phyloP scores from a whole-genome alignment of 2,888 invertebrate genomes.

The Machimus rusticus region DNA sequence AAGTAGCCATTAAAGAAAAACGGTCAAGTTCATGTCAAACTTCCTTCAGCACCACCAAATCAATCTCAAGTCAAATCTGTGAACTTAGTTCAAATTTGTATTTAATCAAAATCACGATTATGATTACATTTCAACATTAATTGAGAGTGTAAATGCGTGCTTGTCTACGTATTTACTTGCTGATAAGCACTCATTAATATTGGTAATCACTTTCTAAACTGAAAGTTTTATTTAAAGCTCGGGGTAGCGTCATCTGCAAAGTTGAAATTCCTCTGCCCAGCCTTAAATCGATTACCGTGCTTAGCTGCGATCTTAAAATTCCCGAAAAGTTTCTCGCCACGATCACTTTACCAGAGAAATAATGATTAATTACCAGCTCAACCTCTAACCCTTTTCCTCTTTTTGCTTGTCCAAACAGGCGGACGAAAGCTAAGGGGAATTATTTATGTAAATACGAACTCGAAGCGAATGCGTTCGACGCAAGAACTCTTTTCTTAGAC shows the following conservation, averaged over 20 bases:
- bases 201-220: not conserved
- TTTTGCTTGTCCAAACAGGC: not conserved
- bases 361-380: not conserved
- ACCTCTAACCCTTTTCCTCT: not conserved
- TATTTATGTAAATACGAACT: not conserved
- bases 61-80: too few relatives aligned
- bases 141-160: too few relatives aligned
- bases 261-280: not conserved
- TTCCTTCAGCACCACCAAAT: too few relatives aligned
- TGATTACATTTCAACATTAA: too few relatives aligned
- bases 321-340: not conserved
- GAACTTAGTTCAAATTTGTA: too few relatives aligned
- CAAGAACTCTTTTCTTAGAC: slow-evolving; percentile 2
- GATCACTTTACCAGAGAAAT: not conserved
- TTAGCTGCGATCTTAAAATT: not conserved
- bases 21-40: not conserved
- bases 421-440: not conserved
- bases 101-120: too few relatives aligned
- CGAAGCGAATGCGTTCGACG: not conserved
- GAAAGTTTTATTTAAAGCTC: not conserved
- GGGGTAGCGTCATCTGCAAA: not conserved
- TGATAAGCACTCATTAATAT: not conserved
- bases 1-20: not conserved
- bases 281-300: not conserved
- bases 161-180: too few relatives aligned